Evolutionary conservation across 2,797 vertebrate species (phyloP), one percentile per base, ranked within the genome.

Genomic region (Allenopithecus nigroviridis): DNA sequence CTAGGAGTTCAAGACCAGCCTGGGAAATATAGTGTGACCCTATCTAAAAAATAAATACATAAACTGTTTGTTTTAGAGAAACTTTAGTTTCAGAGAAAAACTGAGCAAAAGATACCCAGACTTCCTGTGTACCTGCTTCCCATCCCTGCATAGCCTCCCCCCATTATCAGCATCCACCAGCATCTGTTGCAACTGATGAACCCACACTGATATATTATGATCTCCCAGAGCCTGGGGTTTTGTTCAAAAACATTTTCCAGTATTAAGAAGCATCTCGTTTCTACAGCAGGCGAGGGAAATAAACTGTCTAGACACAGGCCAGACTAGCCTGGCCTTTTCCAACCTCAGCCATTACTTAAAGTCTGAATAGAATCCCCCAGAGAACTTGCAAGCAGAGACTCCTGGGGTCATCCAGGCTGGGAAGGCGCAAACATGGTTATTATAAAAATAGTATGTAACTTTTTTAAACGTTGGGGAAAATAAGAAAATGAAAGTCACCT

Each of bases 281-380:
- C 94, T 68, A 79, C n/a, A 87, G 22, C 84, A 92, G 74, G 39
- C 16, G 0, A 81, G 80, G 91, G 87, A 93, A 94, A 90, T 89
- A 80, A 89, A 72, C 48, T 0, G 50, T 98, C 96, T 97, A 97
- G 97, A 98, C 96, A 87, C 7, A 72, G 53, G 46, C 89, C 89
- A 93, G 88, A 93, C 59, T 0, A 43, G 57, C 48, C 91, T 16
- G 26, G 83, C 86, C 80, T 90, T 46, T 68, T 6, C 41, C 64
- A 64, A 33, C 84, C 89, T 50, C 1, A 0, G 75, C 74, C 1
- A 1, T 43, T 28, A 21, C 55, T 85, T 80, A 14, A 22, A 41
- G 94, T 55, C 94, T 95, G 76, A 48, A n/a, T 21, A 93, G 89
- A 75, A 28, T 8, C 78, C 48, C 55, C 64, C 28, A 59, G 90